Evolutionary conservation across 37 sponge, comb jelly and placozoan species (phyloP).

Genomic region (Bolinopsis microptera): DNA sequence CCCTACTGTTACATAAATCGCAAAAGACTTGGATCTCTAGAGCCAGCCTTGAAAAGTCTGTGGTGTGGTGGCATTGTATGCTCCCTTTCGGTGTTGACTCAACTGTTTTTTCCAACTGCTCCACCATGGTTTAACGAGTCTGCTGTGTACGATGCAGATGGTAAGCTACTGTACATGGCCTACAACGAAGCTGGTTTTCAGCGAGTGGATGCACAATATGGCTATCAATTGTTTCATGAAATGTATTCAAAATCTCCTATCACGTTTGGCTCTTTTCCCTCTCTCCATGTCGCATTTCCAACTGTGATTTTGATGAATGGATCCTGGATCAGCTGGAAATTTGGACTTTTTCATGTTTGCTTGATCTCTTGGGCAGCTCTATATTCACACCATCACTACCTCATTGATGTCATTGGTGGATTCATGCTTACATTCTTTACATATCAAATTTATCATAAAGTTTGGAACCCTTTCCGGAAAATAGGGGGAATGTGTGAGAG

Average conservation of each 20-base stretch:
- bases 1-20: slow-evolving; percentile 46
- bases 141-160: slow-evolving; percentile 32
- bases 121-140: slow-evolving; percentile 63
- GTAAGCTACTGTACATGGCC: background rate
- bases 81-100: slow-evolving; percentile 15
- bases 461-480: slow-evolving; percentile 50
- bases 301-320: slow-evolving; percentile 56
- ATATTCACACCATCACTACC: slow-evolving; percentile 57
- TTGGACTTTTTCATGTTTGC: slow-evolving; percentile 58
- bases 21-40: slow-evolving; percentile 14
- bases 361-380: slow-evolving; percentile 55
- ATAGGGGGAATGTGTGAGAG: background rate
- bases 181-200: slow-evolving; percentile 61
- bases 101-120: slow-evolving; percentile 37
- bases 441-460: slow-evolving; percentile 35
- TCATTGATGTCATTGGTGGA: slow-evolving; percentile 57
- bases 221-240: slow-evolving; percentile 4
- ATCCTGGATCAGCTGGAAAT: slow-evolving; percentile 54
- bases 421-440: slow-evolving; percentile 31
- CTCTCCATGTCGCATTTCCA: slow-evolving; percentile 55
- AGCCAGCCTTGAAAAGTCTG: slow-evolving; percentile 24
- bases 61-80: slow-evolving; percentile 55
- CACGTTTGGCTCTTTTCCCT: slow-evolving; percentile 44
- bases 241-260: slow-evolving; percentile 54
- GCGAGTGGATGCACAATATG: slow-evolving; percentile 32